phyloP scores from a whole-genome alignment of 2,113 vertebrate genomes.

The Quiscalus mexicanus region DNA sequence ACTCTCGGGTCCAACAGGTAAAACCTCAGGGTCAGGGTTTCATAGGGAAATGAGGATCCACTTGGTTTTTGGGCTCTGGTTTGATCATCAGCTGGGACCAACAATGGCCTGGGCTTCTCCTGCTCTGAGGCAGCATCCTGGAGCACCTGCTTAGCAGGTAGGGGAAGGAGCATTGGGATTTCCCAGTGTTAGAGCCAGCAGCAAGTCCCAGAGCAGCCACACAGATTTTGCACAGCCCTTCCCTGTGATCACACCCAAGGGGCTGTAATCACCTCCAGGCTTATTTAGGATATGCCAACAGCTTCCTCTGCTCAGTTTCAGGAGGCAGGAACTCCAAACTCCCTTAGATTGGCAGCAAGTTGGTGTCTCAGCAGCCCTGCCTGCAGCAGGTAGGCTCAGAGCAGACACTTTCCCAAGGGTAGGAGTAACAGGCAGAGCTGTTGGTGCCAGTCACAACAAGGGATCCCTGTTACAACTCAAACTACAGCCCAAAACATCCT shows the following conservation, averaged over 20 bases:
- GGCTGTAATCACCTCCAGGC: not conserved
- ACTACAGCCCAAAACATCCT: not conserved
- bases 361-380: not conserved
- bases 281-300: not conserved
- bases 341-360: not conserved
- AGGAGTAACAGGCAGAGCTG: not conserved
- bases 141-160: not conserved
- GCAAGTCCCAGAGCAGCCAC: not conserved
- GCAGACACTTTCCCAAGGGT: not conserved
- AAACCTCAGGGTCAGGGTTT: not conserved
- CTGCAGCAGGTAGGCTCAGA: not conserved
- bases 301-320: not conserved
- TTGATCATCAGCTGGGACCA: not conserved
- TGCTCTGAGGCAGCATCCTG: not conserved
- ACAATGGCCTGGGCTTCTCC: not conserved
- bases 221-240: not conserved
- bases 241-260: not conserved
- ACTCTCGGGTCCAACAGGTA: rapidly evolving
- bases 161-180: not conserved
- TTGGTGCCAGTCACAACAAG: not conserved
- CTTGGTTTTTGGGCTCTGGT: rapidly evolving
- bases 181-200: not conserved
- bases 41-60: not conserved
- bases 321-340: not conserved
- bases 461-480: not conserved